A percentile compares a stretch with the other conserved stretches of the same genome.
phyloP scores from a whole-genome alignment of 1,140 invertebrate genomes.

The Mylabris phalerata region DNA sequence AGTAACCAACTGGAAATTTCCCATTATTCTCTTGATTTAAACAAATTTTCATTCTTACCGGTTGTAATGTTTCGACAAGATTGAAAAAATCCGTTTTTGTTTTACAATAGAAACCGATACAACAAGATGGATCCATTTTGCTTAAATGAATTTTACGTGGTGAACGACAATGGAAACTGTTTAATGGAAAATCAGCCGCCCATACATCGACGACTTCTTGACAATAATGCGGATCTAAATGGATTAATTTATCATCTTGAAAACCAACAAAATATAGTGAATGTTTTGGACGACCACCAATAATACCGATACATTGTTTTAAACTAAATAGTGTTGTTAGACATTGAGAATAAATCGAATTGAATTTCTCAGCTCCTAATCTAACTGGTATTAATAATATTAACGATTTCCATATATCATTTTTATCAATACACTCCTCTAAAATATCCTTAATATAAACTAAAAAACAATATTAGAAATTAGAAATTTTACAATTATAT shows the following conservation, averaged over 20 bases:
- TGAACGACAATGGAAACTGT: constrained; percentile 78
- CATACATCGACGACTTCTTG: constrained; percentile 82
- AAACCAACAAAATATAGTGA: constrained; percentile 88
- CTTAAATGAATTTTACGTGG: constrained; percentile 80
- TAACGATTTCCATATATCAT: constrained; percentile 62
- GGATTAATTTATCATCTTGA: constrained; percentile 86
- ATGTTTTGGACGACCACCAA: constrained; percentile 85
- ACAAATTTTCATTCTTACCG: constrained; percentile 41
- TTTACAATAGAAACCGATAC: constrained; percentile 83
- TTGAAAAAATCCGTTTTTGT: constrained; percentile 70
- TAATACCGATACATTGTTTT: constrained; percentile 80
- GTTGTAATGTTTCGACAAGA: constrained; percentile 62
- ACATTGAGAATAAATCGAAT: constrained; percentile 75
- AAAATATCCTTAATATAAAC: constrained; percentile 65
- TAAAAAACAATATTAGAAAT: constrained; percentile 30
- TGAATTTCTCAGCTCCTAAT: constrained; percentile 76
- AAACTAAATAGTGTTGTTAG: constrained; percentile 71
- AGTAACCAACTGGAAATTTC: constrained; percentile 51
- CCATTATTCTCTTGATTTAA: too few species aligned
- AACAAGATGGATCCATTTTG: constrained; percentile 90
- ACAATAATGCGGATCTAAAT: constrained; percentile 88
- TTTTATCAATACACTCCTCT: constrained; percentile 49
- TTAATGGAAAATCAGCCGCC: constrained; percentile 61
- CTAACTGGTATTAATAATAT: constrained; percentile 80
- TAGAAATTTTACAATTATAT: constrained; percentile 41